Base-by-base conservation (phyloP, 2,797 vertebrate genomes). In the Natrix natrix region DNA sequence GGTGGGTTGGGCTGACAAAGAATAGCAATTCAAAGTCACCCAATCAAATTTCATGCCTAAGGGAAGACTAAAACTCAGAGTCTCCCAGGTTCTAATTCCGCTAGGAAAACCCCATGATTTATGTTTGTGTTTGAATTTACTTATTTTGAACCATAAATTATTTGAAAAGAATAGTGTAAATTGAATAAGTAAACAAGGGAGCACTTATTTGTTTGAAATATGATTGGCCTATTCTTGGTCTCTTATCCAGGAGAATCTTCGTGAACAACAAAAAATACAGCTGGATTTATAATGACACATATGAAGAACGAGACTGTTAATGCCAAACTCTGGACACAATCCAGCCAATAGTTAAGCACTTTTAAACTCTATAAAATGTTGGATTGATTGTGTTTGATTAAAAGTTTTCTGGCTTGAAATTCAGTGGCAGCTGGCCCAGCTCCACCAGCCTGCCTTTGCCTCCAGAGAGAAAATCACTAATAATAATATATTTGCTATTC, bases 381-480 rank as follows among this genome's bases (percentile, higher is more conserved):
- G 55, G 55, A 55, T 59, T 56, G n/a, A 69, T 69, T 26, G 63
- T 54, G 37, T 61, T 88, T 57, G 54, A 90, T 69, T 28, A 54
- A 89, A 63, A 61, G 48, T 89, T 28, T 24, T 89, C 88, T 78
- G 54, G 78, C 56, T 78, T 86, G 74, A 86, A 59, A 86, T 28
- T 86, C 55, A 48, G n/a, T 59, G 26, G 32, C 6, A 92, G 43
- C 66, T 57, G 24, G 54, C 63, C 66, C 16, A n/a, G 43, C 32
- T 74, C 37, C 24, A 24, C 37, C 61, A 56, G 24, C 48, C 86
- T 66, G 55, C n/a, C 17, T 56, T 54, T 60, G 8, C 20, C 32
- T 88, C 69, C 48, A 88, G n/a, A 83, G 88, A 92, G 95, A 91
- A 55, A 90, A 87, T 32, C 37, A 14, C 56, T 87, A 4, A 26